These are phyloP conservation scores for Acronicta leporina DNA, from an alignment of 2,888 invertebrate species.

Conservation along the genomic window DNA sequence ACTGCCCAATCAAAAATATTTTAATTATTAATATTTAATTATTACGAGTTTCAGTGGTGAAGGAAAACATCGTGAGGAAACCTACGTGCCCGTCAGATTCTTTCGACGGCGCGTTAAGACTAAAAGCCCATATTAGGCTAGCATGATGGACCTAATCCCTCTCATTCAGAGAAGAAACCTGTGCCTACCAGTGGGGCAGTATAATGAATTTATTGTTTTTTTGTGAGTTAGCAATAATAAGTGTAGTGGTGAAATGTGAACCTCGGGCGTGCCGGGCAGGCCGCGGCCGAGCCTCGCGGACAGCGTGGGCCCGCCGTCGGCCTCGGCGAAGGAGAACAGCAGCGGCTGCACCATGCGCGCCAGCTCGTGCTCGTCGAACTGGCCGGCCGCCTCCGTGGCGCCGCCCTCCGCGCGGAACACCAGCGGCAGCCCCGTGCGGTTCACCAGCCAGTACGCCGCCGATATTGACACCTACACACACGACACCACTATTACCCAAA, in stretches of 20 bases:
- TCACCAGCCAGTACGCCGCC: conserved; percentile 98
- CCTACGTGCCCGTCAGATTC: no score
- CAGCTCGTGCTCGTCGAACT: conserved; percentile 98
- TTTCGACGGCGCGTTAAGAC: no score
- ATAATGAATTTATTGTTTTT: no score
- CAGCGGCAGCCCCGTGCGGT: conserved; percentile 98
- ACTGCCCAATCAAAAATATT: conserved; percentile 78
- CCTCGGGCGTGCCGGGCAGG: conserved; percentile 84
- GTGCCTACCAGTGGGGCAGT: no score
- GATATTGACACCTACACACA: conserved; percentile 91
- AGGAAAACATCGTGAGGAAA: no score
- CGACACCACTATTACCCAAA: no score
- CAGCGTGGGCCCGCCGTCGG: conserved; percentile 94
- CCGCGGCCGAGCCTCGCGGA: conserved; percentile 93
- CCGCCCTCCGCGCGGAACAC: conserved; percentile 97
- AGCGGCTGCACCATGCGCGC: conserved; percentile 97
- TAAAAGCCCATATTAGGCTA: no score
- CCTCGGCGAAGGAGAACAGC: conserved; percentile 97
- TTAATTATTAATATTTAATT: neutral
- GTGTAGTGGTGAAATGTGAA: conserved; percentile 26
- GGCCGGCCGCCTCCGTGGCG: conserved; percentile 94
- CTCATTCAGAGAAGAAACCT: no score
- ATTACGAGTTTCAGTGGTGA: no score
- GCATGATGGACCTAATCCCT: no score
- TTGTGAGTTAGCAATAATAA: no score